Evolutionary conservation across 35 echinoderm and acorn worm genomes (phyloP).

Genomic region (Ophiothrix spiculata): DNA sequence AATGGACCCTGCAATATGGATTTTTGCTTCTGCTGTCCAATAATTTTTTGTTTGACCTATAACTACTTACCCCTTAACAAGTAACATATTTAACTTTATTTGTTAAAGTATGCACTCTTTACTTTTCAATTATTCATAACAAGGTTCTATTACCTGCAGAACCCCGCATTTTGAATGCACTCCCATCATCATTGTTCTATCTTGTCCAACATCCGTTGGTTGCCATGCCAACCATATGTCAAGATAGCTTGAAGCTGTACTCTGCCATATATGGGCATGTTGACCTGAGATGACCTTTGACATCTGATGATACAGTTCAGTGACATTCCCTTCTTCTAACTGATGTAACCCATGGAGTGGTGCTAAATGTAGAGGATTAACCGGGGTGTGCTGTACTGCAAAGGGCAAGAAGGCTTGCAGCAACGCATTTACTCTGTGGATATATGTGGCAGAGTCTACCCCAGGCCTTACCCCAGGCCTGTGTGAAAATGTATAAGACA

Average conservation of each 20-base stretch:
- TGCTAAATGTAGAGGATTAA: constrained; percentile 23
- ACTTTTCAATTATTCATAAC: no score
- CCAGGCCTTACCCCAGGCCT: background rate
- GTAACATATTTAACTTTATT: no score
- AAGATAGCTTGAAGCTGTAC: constrained; percentile 12
- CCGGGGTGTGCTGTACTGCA: constrained; percentile 10
- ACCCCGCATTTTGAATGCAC: no score
- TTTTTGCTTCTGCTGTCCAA: no score
- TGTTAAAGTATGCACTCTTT: no score
- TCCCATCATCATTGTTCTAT: no score
- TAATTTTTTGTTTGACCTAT: no score
- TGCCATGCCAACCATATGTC: constrained; percentile 68
- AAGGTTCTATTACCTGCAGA: no score
- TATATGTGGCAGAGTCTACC: no score
- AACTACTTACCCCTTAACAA: no score
- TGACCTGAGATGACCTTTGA: constrained; percentile 31
- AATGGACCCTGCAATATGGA: no score
- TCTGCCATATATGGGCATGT: constrained; percentile 16
- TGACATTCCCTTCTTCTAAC: constrained; percentile 17
- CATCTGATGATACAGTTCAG: constrained; percentile 3
- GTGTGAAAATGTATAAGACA: background rate
- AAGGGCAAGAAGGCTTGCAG: constrained; percentile 16
- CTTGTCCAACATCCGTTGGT: no score
- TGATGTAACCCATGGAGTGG: constrained; percentile 17
- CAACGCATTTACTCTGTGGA: background rate